phyloP scores from a whole-genome alignment of 2,797 vertebrate species.

The Eremophila alpestris region DNA sequence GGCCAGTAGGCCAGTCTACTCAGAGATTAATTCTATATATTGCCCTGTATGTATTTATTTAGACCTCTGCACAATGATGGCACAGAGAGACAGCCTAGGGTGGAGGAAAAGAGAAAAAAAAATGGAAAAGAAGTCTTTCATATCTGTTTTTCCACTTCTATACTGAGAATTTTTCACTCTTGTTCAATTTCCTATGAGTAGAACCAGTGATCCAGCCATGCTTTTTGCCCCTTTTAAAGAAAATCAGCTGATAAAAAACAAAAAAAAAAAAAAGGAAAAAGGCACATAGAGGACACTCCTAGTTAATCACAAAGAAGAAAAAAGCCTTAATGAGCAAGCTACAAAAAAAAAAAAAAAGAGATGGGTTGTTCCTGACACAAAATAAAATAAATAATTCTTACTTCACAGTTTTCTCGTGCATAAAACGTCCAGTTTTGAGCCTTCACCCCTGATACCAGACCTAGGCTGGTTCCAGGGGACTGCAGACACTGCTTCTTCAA shows the following conservation, averaged over 20 bases:
- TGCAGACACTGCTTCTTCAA: neutral
- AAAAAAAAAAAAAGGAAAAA: neutral
- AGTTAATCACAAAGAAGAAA: neutral
- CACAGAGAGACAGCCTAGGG: neutral
- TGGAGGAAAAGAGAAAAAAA: neutral
- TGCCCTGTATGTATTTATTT: neutral
- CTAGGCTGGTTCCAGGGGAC: neutral
- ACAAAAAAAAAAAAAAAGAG: neutral
- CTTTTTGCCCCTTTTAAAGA: neutral
- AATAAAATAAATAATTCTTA: neutral
- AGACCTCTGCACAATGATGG: neutral
- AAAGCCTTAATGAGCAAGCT: neutral
- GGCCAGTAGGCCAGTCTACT: neutral
- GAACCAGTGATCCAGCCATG: neutral
- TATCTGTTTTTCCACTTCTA: neutral
- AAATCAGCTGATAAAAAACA: neutral
- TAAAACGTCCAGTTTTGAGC: neutral
- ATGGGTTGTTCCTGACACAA: neutral
- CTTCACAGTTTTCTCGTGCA: neutral
- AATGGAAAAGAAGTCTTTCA: neutral
- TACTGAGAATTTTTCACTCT: neutral
- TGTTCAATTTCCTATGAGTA: neutral
- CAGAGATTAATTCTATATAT: neutral
- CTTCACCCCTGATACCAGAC: neutral
- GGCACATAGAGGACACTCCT: neutral